Evolutionary conservation across 2,113 vertebrate species (phyloP), one percentile per base, ranked within the genome.

Genomic region (Parus major): DNA sequence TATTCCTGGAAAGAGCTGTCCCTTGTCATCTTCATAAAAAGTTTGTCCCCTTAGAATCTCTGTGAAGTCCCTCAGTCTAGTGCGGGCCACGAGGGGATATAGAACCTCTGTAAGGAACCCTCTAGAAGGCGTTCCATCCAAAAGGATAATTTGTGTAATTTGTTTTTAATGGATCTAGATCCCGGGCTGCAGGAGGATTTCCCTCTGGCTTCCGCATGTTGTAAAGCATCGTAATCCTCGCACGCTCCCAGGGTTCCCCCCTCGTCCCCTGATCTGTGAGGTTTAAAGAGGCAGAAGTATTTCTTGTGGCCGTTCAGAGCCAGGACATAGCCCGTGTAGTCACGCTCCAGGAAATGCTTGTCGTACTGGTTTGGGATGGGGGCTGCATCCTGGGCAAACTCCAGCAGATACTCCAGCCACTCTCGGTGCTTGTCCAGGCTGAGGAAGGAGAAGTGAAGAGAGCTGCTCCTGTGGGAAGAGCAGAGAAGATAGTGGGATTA

Each of bases 51-150:
- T 94, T 80, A 75, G 60, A 57, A 85, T 72, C 91, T 90, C 81
- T 88, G 91, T 90, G 75, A 91, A 92, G 87, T 29, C 53, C 86
- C 91, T 98, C 97, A 98, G 98, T 99, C 99, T 71, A 99, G 98
- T 7, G 98, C 97, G 0, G 99, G 99, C 99, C 99, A 99, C 0
- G 98, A 98, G 3, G 99, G 98, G 93, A 99, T 98, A 59, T 99
- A 99, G 96, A 99, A 99, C 81, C 99, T 98, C 59, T 99, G 99
- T 94, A 99, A 93, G 49, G 99, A 99, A 17, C 99, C 99, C 75
- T 99, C 99, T 92, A 99, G 97, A 29, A 99, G 98, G 64, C 98
- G 98, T 86, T 99, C 99, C 99, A 99, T 99, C 99, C 99, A 99
- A 49, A 99, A 94, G 31, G 98, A 99, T 35, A 99, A 97, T 79